These are phyloP conservation scores for Drosophila tristis DNA, from an alignment of 1,140 invertebrate species.

Conservation along the genomic window DNA sequence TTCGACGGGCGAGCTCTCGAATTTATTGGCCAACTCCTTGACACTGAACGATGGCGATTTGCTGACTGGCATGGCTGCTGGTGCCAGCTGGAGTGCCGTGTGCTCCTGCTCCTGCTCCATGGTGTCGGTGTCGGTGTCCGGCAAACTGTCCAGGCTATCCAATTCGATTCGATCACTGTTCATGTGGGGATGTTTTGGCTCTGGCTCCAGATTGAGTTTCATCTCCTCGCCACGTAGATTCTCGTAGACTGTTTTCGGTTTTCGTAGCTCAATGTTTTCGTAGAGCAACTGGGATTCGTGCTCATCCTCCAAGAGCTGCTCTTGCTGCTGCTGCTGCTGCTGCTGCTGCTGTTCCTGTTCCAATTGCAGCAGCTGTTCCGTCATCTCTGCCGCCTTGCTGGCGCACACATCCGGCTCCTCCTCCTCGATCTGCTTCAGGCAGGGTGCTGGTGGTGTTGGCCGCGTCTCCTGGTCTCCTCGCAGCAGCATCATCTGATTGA, in stretches of 20 bases:
- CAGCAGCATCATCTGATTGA: constrained; percentile 87
- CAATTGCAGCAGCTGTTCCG: constrained; percentile 61
- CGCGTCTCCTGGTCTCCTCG: constrained; percentile 40
- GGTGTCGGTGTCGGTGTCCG: constrained; percentile 43
- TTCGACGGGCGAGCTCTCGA: constrained; percentile 85
- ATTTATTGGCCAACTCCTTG: constrained; percentile 86
- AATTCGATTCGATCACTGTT: constrained; percentile 70
- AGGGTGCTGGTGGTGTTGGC: constrained; percentile 9
- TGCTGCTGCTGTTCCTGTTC: constrained; percentile 42
- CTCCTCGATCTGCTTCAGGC: constrained; percentile 71
- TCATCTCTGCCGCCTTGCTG: constrained; percentile 73
- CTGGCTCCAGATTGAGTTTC: constrained; percentile 59
- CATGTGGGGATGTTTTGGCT: no score
- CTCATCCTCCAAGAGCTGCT: constrained; percentile 19
- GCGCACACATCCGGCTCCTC: constrained; percentile 67
- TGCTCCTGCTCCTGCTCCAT: constrained; percentile 5
- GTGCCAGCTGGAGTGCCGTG: no score
- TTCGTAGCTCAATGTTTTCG: constrained; percentile 83
- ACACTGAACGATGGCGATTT: constrained; percentile 85
- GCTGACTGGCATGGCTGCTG: constrained; percentile 14
- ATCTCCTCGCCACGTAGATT: constrained; percentile 84
- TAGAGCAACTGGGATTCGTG: constrained; percentile 61
- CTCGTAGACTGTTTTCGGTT: constrained; percentile 85
- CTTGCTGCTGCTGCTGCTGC: constrained; percentile 3
- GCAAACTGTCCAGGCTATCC: constrained; percentile 77